phyloP scores from a whole-genome alignment of 2,888 invertebrate species.

The Lycophotia porphyrea region DNA sequence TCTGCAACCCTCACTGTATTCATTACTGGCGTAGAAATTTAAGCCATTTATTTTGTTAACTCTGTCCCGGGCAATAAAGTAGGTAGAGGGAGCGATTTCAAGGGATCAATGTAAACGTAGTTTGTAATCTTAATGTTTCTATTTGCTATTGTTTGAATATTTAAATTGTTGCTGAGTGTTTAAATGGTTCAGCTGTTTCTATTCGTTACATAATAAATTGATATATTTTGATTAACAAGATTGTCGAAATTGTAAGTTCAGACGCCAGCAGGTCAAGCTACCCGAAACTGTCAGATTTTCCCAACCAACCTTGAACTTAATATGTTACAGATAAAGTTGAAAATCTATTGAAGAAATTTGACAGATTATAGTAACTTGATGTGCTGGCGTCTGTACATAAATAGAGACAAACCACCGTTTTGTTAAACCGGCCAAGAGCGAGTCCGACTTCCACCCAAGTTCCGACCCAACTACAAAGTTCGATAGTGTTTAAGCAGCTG shows the following conservation, averaged over 20 bases:
- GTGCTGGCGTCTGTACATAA: no score
- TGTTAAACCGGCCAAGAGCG: neutral
- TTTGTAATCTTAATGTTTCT: conserved; percentile 82
- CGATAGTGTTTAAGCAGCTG: no score
- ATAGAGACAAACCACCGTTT: neutral
- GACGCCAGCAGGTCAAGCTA: no score
- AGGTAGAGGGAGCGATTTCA: conserved; percentile 78
- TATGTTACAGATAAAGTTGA: no score
- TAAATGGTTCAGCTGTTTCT: neutral
- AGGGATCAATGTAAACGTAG: conserved; percentile 77
- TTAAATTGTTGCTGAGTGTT: neutral
- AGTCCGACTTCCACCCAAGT: neutral
- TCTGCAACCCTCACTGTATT: conserved; percentile 87
- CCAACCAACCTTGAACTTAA: no score
- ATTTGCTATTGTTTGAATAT: conserved; percentile 53
- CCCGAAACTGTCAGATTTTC: no score
- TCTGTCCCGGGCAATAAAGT: conserved; percentile 87
- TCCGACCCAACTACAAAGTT: neutral
- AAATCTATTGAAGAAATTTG: no score
- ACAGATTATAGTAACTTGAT: no score
- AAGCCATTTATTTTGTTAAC: conserved; percentile 90
- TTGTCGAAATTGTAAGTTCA: neutral
- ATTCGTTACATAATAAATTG: neutral
- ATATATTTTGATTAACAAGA: neutral
- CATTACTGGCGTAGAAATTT: conserved; percentile 90